Evolutionary conservation across 2,888 invertebrate species (phyloP).

Genomic region (Antheraea yamamai): DNA sequence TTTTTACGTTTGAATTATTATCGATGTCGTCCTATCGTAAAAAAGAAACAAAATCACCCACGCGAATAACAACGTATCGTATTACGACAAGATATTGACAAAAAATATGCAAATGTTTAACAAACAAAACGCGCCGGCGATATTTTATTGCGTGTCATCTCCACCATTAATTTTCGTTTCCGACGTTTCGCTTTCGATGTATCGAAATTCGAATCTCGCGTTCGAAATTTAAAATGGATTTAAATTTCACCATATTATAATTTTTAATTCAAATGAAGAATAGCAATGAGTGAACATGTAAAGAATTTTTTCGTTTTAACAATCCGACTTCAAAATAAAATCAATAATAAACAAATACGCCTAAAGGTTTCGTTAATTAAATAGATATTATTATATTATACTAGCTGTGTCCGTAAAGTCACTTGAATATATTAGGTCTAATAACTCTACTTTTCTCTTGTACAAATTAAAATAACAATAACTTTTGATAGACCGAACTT

Average conservation of each 20-base stretch:
- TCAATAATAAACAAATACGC: too few relatives aligned
- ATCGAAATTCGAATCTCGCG: slow-evolving; percentile 31
- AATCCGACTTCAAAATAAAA: too few relatives aligned
- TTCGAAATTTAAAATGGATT: slow-evolving; percentile 37
- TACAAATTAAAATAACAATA: too few relatives aligned
- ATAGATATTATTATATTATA: too few relatives aligned
- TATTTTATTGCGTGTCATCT: slow-evolving; percentile 51
- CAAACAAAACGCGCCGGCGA: slow-evolving; percentile 36
- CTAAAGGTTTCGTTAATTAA: too few relatives aligned
- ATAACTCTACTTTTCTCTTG: too few relatives aligned
- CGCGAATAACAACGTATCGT: slow-evolving; percentile 11
- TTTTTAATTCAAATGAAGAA: not conserved
- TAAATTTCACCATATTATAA: not conserved
- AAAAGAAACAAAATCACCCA: slow-evolving; percentile 3
- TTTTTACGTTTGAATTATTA: slow-evolving; percentile 6
- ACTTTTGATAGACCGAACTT: too few relatives aligned
- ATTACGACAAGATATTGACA: slow-evolving; percentile 19
- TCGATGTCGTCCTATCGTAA: not conserved
- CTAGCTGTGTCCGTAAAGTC: too few relatives aligned
- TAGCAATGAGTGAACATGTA: not conserved
- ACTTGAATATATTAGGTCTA: too few relatives aligned
- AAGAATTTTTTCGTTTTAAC: not conserved
- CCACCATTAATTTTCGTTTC: slow-evolving; percentile 31
- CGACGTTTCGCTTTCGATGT: slow-evolving; percentile 27
- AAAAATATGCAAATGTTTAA: slow-evolving; percentile 37